Evolutionary conservation across 1,140 invertebrate genomes (phyloP), one percentile per base, ranked within the genome.

Genomic region (Camponotus pennsylvanicus): DNA sequence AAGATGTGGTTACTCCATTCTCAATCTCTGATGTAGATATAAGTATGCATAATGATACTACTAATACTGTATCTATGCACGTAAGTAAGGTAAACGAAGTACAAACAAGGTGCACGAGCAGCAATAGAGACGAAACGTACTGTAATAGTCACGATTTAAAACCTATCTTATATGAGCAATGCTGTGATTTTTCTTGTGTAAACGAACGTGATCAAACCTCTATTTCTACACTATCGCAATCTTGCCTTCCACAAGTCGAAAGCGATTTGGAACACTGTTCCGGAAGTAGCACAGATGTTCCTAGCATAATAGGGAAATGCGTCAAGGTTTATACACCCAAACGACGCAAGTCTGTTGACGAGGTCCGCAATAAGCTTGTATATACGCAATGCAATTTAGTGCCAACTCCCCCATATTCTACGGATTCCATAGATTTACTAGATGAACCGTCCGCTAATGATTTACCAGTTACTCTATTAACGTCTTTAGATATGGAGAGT

Each of bases 311-410:
- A 55, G 94, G 93, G 13, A 93, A 94, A 80, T 95, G 93, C 87
- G 91, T 93, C 45, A 92, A 93, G 75, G 94, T 94, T 11, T 95
- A 95, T 64, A 93, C 93, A 27, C 93, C 94, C 55, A 95, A 95
- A 67, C 93, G 92, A 75, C 92, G 93, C 13, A 92, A 90, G 67
- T 89, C 86, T 15, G 63, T 84, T 9, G 89, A 91, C 15, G 90
- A 91, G 79, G 76, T 86, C 32, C 90, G 88, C 27, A 87, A 71
- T 84, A 91, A 87, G 27, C 88, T 88, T 63, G 82, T 85, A 76
- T 52, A 70, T 32, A 86, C 83, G 61, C 75, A 83, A 57, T 55
- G 92, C 11, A 91, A 92, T 73, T 91, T 90, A 61, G 32, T 86
- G 13, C 64, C 92, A 67, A 90, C 91, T 21, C 89, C 93, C 67